phyloP scores from a whole-genome alignment of 1,140 invertebrate genomes.

The Hycleus phaleratus region DNA sequence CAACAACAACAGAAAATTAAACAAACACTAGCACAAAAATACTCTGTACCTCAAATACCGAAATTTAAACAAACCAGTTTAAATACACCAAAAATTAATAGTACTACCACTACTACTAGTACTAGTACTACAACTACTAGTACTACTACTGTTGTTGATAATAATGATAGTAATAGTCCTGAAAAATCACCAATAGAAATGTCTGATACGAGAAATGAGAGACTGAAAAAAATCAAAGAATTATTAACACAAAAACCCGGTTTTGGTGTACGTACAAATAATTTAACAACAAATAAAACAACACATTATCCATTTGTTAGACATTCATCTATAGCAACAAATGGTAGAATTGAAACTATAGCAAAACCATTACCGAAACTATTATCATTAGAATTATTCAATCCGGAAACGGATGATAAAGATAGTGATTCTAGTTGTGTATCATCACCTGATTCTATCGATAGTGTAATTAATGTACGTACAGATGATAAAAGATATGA shows the following conservation, averaged over 20 bases:
- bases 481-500: slow-evolving; percentile 17
- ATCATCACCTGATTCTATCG: slow-evolving; percentile 78
- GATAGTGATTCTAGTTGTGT: slow-evolving; percentile 82
- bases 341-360: slow-evolving; percentile 45
- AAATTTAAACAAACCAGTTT: slow-evolving; percentile 34
- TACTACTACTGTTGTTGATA: not conserved
- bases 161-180: slow-evolving; percentile 11
- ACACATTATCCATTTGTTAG: slow-evolving; percentile 48
- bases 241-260: slow-evolving; percentile 55
- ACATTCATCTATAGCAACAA: slow-evolving; percentile 43
- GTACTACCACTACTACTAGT: slow-evolving; percentile 25
- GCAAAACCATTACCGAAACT: slow-evolving; percentile 59
- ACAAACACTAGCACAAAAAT: slow-evolving; percentile 35
- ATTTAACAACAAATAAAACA: slow-evolving; percentile 18
- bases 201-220: slow-evolving; percentile 48
- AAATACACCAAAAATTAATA: slow-evolving; percentile 35
- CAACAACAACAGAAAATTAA: too few species aligned
- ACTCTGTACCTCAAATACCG: slow-evolving; percentile 36
- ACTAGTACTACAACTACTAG: not conserved
- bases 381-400: slow-evolving; percentile 75
- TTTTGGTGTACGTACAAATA: slow-evolving; percentile 45
- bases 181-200: slow-evolving; percentile 33
- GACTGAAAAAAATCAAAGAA: slow-evolving; percentile 61
- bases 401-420: slow-evolving; percentile 83
- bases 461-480: slow-evolving; percentile 68